These are phyloP conservation scores for Uloborus plumipes DNA, from an alignment of 2,888 invertebrate genomes.

Conservation along the genomic window DNA sequence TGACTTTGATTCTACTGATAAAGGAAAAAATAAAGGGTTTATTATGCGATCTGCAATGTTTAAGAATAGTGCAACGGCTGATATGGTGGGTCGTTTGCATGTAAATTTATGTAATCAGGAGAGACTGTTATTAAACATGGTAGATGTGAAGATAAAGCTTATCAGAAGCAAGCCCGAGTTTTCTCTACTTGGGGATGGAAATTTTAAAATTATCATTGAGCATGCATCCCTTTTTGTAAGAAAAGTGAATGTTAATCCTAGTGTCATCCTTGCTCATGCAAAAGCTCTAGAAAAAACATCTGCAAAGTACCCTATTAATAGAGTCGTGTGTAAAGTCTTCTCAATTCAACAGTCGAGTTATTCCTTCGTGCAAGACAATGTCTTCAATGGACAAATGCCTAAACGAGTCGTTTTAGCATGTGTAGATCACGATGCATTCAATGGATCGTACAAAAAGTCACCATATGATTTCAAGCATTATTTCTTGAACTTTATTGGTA, in stretches of 20 bases:
- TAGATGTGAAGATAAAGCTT: too few relatives aligned
- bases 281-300: not conserved
- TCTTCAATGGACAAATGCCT: too few relatives aligned
- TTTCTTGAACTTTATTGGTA: too few relatives aligned
- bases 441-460: too few relatives aligned
- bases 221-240: conserved; percentile 66
- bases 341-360: too few relatives aligned
- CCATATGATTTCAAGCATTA: too few relatives aligned
- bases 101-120: conserved; percentile 32
- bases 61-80: not conserved
- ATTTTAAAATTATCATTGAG: conserved; percentile 63
- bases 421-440: too few relatives aligned
- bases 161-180: conserved; percentile 43
- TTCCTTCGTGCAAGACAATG: too few relatives aligned
- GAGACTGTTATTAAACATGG: conserved; percentile 32
- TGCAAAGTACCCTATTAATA: conserved; percentile 26
- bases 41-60: not conserved
- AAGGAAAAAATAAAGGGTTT: too few relatives aligned
- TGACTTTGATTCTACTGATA: too few relatives aligned
- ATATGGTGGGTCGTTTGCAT: conserved; percentile 41
- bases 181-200: conserved; percentile 20
- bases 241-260: conserved; percentile 64
- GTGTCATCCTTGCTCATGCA: conserved; percentile 61
- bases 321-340: conserved; percentile 6
- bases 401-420: too few relatives aligned